Percentiles rank a stretch among this genome's conserved stretches.
Evolutionary conservation across 2,888 invertebrate genomes (phyloP).

Genomic region (Nephrotoma guestfalica): DNA sequence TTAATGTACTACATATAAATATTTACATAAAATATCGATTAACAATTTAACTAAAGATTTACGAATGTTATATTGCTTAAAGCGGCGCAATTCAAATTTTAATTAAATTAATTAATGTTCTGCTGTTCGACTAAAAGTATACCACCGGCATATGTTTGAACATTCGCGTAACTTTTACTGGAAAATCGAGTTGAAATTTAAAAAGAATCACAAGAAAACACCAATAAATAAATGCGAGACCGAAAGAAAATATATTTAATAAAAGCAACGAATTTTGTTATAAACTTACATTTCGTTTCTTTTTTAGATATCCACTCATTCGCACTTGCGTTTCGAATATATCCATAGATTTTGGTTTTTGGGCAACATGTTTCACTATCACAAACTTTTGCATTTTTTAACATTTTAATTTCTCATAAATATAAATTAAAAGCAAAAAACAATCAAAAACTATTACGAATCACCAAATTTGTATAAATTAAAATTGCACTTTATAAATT

Average conservation of each 20-base stretch:
- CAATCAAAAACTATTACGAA: not conserved
- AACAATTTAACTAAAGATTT: too few relatives aligned
- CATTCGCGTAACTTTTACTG: not conserved
- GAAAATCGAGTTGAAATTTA: not conserved
- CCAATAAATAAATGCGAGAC: not conserved
- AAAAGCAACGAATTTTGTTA: not conserved
- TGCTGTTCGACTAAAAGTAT: too few relatives aligned
- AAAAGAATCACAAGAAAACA: not conserved
- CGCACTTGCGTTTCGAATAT: constrained; percentile 16
- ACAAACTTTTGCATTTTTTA: constrained; percentile 16
- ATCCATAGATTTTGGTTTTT: constrained; percentile 6
- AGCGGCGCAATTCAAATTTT: too few relatives aligned
- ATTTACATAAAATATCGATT: too few relatives aligned
- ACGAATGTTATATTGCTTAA: too few relatives aligned
- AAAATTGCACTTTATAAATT: not conserved
- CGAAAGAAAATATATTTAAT: not conserved
- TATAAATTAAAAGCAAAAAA: not conserved
- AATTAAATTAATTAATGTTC: too few relatives aligned
- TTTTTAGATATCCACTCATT: constrained; percentile 23
- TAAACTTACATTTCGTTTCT: constrained; percentile 22
- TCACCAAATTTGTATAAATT: not conserved
- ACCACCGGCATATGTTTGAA: not conserved
- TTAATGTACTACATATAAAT: too few relatives aligned
- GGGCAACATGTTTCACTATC: constrained; percentile 12
- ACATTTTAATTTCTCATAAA: not conserved